phyloP scores from a whole-genome alignment of 2,797 vertebrate genomes.

The Pachyuromys duprasi region DNA sequence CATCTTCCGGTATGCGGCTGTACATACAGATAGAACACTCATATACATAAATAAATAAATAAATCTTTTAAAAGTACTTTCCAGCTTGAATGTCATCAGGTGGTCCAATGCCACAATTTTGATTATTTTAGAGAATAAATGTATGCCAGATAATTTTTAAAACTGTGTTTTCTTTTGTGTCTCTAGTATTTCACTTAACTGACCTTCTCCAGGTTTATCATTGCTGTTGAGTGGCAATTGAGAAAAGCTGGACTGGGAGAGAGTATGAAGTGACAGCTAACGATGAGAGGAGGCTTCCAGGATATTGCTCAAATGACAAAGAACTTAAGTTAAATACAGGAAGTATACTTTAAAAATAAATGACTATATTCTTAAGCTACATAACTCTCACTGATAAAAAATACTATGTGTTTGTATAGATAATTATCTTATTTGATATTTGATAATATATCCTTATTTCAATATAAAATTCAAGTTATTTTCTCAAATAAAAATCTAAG shows the following conservation, averaged over 20 bases:
- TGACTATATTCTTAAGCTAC: not conserved
- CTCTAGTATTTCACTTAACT: not conserved
- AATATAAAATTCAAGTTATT: not conserved
- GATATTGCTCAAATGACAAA: not conserved
- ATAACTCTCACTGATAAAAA: not conserved
- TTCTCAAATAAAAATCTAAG: not conserved
- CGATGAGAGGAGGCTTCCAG: not conserved
- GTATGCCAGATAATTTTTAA: not conserved
- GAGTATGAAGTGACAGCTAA: not conserved
- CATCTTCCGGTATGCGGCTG: too few species aligned
- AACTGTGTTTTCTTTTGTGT: not conserved
- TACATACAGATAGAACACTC: too few species aligned
- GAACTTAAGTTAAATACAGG: not conserved
- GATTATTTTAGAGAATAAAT: not conserved
- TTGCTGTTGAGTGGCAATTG: not conserved
- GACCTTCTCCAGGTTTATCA: not conserved
- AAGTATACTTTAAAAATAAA: not conserved
- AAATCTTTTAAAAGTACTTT: not conserved
- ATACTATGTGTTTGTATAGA: not conserved
- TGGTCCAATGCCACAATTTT: not conserved
- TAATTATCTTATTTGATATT: not conserved
- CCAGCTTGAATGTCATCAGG: not conserved
- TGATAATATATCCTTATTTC: not conserved
- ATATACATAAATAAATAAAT: too few species aligned
- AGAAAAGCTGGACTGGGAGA: not conserved